Percentiles rank a stretch among this genome's conserved stretches.
These are phyloP conservation scores for Cordilura impudica DNA, from an alignment of 2,888 invertebrate genomes.

Conservation along the genomic window DNA sequence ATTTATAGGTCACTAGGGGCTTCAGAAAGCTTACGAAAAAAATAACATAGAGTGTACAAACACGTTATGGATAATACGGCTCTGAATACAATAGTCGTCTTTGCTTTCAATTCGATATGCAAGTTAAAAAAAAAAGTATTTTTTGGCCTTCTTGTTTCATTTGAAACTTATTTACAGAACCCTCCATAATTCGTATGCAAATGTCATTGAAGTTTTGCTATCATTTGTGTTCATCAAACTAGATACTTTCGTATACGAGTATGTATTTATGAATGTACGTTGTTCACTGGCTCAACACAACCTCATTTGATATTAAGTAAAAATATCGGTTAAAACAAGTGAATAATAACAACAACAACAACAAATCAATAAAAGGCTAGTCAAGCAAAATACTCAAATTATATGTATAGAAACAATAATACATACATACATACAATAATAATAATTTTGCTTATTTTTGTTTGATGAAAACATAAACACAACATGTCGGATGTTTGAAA, in stretches of 20 bases:
- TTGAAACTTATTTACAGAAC: too few species aligned
- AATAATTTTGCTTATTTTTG: conserved; percentile 58
- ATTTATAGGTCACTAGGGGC: too few species aligned
- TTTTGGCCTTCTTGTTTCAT: too few species aligned
- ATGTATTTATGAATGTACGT: neutral
- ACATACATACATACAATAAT: conserved; percentile 17
- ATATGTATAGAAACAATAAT: conserved; percentile 11
- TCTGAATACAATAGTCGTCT: too few species aligned
- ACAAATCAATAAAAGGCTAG: conserved; percentile 17
- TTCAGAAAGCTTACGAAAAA: too few species aligned
- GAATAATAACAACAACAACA: conserved; percentile 43
- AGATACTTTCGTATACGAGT: neutral
- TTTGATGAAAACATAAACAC: conserved; percentile 67
- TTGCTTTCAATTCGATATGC: too few species aligned
- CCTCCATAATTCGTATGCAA: too few species aligned
- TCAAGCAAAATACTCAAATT: conserved; percentile 48
- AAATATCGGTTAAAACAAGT: conserved; percentile 54
- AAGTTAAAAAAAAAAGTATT: too few species aligned
- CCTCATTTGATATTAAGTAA: conserved; percentile 44
- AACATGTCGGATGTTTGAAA: conserved; percentile 63
- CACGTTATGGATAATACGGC: too few species aligned
- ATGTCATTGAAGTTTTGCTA: too few species aligned
- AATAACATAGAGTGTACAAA: too few species aligned
- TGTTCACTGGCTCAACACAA: conserved; percentile 45
- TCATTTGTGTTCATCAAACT: conserved; percentile 17